Conservation (phyloP, 2,888 invertebrate species). For the Cephus pulcher region DNA sequence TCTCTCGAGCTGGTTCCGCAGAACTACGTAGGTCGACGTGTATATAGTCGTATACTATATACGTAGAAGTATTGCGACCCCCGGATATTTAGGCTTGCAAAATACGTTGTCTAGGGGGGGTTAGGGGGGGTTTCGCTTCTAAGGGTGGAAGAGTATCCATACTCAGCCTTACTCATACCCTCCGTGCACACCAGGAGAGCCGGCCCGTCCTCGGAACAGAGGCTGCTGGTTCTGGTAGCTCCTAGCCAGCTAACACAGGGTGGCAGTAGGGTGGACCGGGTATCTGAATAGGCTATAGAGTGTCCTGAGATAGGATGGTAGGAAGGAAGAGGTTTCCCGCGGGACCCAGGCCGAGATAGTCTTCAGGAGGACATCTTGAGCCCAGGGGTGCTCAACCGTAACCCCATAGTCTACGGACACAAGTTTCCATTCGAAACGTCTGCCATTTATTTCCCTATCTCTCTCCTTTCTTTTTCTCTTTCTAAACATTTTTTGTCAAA, state of each 20-base stretch:
- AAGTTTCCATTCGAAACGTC: neutral
- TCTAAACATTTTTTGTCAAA: neutral
- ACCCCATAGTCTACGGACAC: neutral
- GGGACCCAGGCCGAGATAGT: slow-evolving; percentile 64
- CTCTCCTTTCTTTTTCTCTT: neutral
- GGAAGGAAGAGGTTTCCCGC: slow-evolving; percentile 59
- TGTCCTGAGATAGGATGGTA: slow-evolving; percentile 63
- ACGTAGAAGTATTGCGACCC: neutral
- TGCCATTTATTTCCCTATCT: neutral
- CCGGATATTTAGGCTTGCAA: slow-evolving; percentile 49
- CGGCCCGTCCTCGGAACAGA: slow-evolving; percentile 46
- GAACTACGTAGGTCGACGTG: neutral
- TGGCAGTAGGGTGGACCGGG: slow-evolving; percentile 53
- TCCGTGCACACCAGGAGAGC: slow-evolving; percentile 24
- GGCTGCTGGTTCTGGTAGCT: slow-evolving; percentile 25
- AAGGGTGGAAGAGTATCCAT: slow-evolving; percentile 48
- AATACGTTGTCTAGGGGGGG: slow-evolving; percentile 50
- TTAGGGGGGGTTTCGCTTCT: neutral
- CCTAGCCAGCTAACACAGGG: slow-evolving; percentile 45
- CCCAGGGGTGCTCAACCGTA: slow-evolving; percentile 56
- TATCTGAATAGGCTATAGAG: slow-evolving; percentile 66
- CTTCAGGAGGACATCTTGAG: slow-evolving; percentile 64
- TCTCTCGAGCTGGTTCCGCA: neutral
- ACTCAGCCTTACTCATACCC: slow-evolving; percentile 46
- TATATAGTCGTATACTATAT: neutral